phyloP scores from a whole-genome alignment of 2,797 vertebrate species.

The Xiphophorus birchmanni region DNA sequence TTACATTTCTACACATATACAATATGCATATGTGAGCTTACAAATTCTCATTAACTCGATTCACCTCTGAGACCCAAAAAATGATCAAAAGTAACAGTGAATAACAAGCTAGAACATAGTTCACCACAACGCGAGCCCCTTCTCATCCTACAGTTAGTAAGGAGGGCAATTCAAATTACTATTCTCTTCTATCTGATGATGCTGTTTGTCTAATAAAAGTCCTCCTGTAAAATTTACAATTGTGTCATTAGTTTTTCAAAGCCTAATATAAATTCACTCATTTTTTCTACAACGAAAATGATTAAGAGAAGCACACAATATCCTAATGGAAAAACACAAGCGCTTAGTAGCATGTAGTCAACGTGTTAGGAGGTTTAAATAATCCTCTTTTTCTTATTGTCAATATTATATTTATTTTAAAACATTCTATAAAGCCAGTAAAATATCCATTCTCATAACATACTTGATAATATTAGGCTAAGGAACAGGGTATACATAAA shows the following conservation, averaged over 20 bases:
- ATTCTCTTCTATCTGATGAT: conserved; percentile 96
- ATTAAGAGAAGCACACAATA: conserved; percentile 99
- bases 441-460: conserved; percentile 99
- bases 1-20: conserved; percentile 99
- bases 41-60: conserved; percentile 99
- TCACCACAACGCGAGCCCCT: conserved; percentile 96
- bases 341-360: conserved; percentile 95
- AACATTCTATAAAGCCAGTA: conserved; percentile 99
- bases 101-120: conserved; percentile 99
- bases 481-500: conserved; percentile 91
- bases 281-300: conserved; percentile 99
- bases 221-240: conserved; percentile 96
- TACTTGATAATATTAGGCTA: conserved; percentile 96
- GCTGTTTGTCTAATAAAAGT: conserved; percentile 96
- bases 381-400: conserved; percentile 86
- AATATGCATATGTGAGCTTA: conserved; percentile 99
- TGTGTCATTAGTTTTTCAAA: conserved; percentile 95
- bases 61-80: conserved; percentile 99
- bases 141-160: conserved; percentile 99
- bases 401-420: conserved; percentile 88
- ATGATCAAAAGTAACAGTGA: conserved; percentile 99
- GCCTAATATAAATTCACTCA: conserved; percentile 99
- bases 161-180: conserved; percentile 99
- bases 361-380: conserved; percentile 94
- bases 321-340: conserved; percentile 98